A percentile compares a stretch with the other conserved stretches of the same genome.
Evolutionary conservation across 2,113 vertebrate species (phyloP).

Genomic region (Cairina moschata): DNA sequence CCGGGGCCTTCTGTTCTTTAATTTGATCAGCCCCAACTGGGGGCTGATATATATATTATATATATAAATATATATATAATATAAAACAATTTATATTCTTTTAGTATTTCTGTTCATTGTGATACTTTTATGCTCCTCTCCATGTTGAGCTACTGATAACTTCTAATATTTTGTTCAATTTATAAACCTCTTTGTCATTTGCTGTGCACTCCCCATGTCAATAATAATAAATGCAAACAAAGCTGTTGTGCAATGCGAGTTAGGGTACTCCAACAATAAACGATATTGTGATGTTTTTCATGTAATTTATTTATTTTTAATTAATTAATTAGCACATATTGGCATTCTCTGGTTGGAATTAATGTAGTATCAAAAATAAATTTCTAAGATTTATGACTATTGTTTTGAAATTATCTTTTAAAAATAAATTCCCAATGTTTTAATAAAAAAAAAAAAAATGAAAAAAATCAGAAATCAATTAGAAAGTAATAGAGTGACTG

Average conservation of each 20-base stretch:
- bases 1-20: too few relatives aligned
- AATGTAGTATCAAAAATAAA: background rate
- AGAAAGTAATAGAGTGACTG: background rate
- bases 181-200: background rate
- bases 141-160: background rate
- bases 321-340: background rate
- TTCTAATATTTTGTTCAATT: background rate
- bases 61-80: too few relatives aligned
- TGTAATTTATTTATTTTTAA: background rate
- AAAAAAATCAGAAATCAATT: background rate
- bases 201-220: background rate
- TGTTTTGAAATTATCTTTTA: background rate
- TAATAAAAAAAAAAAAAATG: background rate
- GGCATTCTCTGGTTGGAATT: background rate
- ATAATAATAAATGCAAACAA: background rate
- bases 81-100: background rate
- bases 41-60: too few relatives aligned
- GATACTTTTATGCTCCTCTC: background rate
- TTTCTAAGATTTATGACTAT: background rate
- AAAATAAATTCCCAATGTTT: background rate
- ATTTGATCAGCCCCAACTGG: too few relatives aligned
- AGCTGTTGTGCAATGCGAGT: background rate
- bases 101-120: background rate
- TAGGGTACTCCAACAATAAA: background rate
- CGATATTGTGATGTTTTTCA: background rate